Evolutionary conservation across 2,113 vertebrate species (phyloP), one percentile per base, ranked within the genome.

Genomic region (Tichodroma muraria): DNA sequence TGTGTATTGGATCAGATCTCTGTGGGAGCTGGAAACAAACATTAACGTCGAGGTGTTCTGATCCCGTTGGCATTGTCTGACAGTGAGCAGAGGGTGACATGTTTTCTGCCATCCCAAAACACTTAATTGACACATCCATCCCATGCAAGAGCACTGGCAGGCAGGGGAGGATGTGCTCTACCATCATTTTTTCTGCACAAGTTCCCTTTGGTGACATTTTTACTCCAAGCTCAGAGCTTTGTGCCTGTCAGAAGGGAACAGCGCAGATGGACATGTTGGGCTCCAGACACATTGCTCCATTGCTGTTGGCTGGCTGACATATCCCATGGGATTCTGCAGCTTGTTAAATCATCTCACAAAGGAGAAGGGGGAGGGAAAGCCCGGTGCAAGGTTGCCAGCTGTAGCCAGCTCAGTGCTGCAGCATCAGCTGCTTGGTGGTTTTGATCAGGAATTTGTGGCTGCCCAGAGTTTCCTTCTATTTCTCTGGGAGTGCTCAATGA

Each of bases 331-430:
- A 54, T 85, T 27, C 70, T 72, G 73, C 35, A 88, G 92, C 90
- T 94, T 80, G 88, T 90, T 94, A 90, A 94, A 80, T 80, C 80
- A n/a, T 82, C 75, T 93, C 91, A 78, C 84, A 78, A 81, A 94
- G 83, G 84, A 75, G 30, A 45, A 35, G 83, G 72, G 80, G 82
- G 88, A 83, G 85, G 88, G 61, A 93, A 21, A 17, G 24, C 15
- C 3, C 9, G 2, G 45, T 20, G 65, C 0, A 2, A 61, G 87
- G 83, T 69, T 84, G 70, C 80, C 89, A 93, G 93, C 89, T 88
- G 92, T 44, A 94, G 79, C 52, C 84, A 83, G 92, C 79, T 78
- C 59, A 70, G 77, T 13, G 4, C 64, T 90, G 59, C 71, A 27
- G 71, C 25, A 17, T 69, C 63, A 66, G 59, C 63, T 53, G 59